Base-by-base conservation (phyloP, 2,888 invertebrate species). In the Lasioglossum leucozonium region DNA sequence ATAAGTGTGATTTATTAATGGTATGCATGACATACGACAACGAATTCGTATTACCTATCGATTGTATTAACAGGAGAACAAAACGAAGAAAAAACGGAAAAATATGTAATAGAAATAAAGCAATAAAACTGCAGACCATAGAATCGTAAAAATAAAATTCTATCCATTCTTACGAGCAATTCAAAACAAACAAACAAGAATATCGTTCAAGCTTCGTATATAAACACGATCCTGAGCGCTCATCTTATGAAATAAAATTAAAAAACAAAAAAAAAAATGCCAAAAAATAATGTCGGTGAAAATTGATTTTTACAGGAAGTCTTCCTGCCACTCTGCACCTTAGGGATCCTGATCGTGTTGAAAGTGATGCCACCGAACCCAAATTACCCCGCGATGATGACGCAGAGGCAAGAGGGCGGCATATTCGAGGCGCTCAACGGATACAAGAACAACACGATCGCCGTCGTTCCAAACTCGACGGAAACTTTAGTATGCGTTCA, bases 311-410 rank as follows among this genome's bases (percentile, higher is more conserved):
- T 62, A 62, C 26, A 98, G 98, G 98, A 98, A 95, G 96, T 98
- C 75, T 95, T 98, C 87, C 96, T 97, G 86, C 98, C 98, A 2
- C 96, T 98, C 0, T 97, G 97, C 95, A 97, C 97, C 55, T 95
- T 98, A 86, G 96, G 96, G 55, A 96, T 98, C 87, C 95, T 98
- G 87, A 97, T 97, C 89, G 96, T 97, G 92, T 96, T 97, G 88
- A 97, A 97, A 95, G 96, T 97, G 94, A 94, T 97, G 90, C 96
- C 97, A 92, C 97, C 97, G 37, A 97, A 97, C 95, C 97, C 97
- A 72, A 97, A 97, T 95, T 97, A 97, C 94, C 97, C 97, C 0
- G 96, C 96, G 89, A 97, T 97, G 93, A 96, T 96, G 84, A 96
- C 96, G 80, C 97, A 97, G 26, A 96, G 96, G 84, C 96, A 96